These are phyloP conservation scores for Tapirus indicus DNA, from an alignment of 2,797 vertebrate species.

Conservation along the genomic window DNA sequence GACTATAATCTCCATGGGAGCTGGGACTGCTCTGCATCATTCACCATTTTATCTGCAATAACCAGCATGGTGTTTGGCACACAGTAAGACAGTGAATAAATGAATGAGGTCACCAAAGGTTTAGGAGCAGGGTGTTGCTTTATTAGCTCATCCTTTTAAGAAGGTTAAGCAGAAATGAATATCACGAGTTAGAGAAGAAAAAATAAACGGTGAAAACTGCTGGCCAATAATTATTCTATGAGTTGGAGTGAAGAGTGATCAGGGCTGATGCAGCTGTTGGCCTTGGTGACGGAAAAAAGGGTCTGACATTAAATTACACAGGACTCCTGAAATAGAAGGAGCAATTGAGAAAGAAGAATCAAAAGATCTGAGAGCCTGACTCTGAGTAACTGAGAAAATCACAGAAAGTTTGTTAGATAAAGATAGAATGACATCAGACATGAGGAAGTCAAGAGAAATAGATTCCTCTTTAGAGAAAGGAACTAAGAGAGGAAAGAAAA, in stretches of 20 bases:
- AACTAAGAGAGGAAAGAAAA: not conserved
- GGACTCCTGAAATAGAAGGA: not conserved
- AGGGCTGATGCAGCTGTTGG: not conserved
- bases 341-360: not conserved
- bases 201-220: not conserved
- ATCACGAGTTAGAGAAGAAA: not conserved
- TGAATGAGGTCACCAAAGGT: not conserved
- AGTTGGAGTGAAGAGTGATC: not conserved
- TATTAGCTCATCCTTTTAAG: not conserved
- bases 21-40: not conserved
- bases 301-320: not conserved
- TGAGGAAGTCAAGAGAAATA: not conserved
- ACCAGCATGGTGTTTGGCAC: not conserved
- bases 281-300: not conserved
- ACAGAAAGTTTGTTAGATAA: not conserved
- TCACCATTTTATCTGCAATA: not conserved
- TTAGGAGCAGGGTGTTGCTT: not conserved
- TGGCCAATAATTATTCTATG: not conserved
- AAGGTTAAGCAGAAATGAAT: constrained; percentile 6
- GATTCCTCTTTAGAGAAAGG: not conserved
- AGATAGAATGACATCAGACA: not conserved
- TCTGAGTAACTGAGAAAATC: not conserved
- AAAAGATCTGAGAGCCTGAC: not conserved
- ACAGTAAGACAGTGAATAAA: not conserved
- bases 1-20: not conserved